phyloP scores from a whole-genome alignment of 2,888 invertebrate species.

The Heliconius sara region DNA sequence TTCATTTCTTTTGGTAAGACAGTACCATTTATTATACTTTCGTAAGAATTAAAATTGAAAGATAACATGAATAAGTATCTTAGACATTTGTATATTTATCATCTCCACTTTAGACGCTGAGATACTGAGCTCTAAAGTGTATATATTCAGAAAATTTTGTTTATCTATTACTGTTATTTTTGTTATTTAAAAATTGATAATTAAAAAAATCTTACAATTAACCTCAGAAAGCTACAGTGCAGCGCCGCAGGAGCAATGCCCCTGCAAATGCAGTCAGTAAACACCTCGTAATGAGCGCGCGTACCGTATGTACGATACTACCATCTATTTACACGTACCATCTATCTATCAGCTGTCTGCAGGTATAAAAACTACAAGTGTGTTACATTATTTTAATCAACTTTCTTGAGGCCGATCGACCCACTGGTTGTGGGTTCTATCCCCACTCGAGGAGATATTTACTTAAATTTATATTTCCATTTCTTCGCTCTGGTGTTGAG shows the following conservation, averaged over 20 bases:
- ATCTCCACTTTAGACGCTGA: no score
- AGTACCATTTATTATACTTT: background rate
- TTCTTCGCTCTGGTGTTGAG: no score
- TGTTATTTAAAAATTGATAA: background rate
- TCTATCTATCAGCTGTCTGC: conserved; percentile 8
- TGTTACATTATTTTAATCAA: conserved; percentile 5
- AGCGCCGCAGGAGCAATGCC: conserved; percentile 27
- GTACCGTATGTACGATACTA: conserved; percentile 8
- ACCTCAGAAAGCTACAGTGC: conserved; percentile 1
- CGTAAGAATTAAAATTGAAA: background rate
- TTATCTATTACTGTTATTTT: background rate
- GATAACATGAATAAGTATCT: background rate
- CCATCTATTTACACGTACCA: conserved; percentile 34
- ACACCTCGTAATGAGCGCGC: conserved; percentile 40
- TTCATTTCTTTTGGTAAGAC: background rate
- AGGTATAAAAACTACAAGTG: conserved; percentile 7
- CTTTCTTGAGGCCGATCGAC: no score
- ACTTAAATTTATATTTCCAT: no score
- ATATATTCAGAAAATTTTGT: background rate
- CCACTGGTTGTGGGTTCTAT: no score
- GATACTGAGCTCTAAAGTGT: no score
- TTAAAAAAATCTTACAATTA: background rate
- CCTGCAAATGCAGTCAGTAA: conserved; percentile 39
- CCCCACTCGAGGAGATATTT: no score
- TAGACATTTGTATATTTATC: no score